Percentiles rank a stretch among this genome's conserved stretches.
Conservation (phyloP, 2,797 vertebrate species). For the Melanotaenia parkinsoni region DNA sequence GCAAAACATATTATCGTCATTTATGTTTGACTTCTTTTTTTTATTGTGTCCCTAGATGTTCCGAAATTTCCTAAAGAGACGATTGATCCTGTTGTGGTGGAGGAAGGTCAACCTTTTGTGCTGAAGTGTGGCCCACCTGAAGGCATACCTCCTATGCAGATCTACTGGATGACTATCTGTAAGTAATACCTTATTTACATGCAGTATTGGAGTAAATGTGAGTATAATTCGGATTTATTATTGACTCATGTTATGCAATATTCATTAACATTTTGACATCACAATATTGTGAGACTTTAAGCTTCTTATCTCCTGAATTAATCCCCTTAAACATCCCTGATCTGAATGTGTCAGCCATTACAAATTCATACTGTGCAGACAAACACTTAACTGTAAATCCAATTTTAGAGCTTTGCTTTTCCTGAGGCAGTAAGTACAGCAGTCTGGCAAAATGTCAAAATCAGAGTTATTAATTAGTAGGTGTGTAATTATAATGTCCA, state of each 20-base stretch:
- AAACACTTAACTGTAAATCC: conserved; percentile 12
- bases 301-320: neutral
- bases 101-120: conserved; percentile 90
- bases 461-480: neutral
- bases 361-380: conserved; percentile 1
- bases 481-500: neutral
- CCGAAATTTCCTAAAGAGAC: conserved; percentile 97
- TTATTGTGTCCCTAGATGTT: conserved; percentile 80
- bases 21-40: neutral
- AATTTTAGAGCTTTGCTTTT: neutral
- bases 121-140: conserved; percentile 91
- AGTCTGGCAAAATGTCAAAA: neutral
- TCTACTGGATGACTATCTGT: conserved; percentile 99
- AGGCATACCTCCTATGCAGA: conserved; percentile 93
- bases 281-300: neutral
- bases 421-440: neutral
- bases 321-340: neutral
- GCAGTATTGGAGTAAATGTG: too few relatives aligned
- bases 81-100: conserved; percentile 88
- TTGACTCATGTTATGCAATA: neutral
- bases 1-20: neutral
- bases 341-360: neutral
- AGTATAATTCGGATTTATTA: neutral
- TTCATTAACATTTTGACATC: neutral
- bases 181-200: conserved; percentile 56